Conservation (phyloP, 2,888 invertebrate species). For the Scaptomyza parva region DNA sequence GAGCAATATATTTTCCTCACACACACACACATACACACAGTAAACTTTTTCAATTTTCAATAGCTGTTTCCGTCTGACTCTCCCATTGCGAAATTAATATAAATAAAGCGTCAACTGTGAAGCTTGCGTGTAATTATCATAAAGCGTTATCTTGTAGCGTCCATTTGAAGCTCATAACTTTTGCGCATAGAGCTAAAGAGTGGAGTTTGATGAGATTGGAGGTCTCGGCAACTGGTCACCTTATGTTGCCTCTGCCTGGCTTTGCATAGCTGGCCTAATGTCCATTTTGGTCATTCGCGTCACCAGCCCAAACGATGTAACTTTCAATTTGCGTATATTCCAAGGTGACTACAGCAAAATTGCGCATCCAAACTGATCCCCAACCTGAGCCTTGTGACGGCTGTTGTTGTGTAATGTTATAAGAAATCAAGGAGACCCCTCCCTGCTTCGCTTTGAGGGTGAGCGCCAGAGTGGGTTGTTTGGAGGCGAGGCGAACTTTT, state of each 20-base stretch:
- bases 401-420: conserved; percentile 54
- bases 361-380: conserved; percentile 71
- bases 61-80: conserved; percentile 32
- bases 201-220: not conserved
- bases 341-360: conserved; percentile 54
- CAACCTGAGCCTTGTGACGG: conserved; percentile 66
- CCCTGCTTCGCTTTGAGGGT: not conserved
- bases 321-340: conserved; percentile 79
- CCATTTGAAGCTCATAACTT: conserved; percentile 68
- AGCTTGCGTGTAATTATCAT: conserved; percentile 75
- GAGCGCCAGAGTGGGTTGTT: not conserved
- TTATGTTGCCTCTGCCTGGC: conserved; percentile 11
- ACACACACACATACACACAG: conserved; percentile 18
- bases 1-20: conserved; percentile 58
- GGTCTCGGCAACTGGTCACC: conserved; percentile 18
- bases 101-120: conserved; percentile 57
- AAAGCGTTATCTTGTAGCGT: conserved; percentile 72
- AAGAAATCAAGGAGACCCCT: conserved; percentile 45
- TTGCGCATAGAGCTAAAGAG: not conserved
- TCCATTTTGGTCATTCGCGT: conserved; percentile 50
- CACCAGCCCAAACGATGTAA: conserved; percentile 65
- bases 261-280: conserved; percentile 28
- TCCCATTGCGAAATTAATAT: conserved; percentile 54
- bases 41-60: conserved; percentile 73
- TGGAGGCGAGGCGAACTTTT: conserved; percentile 57